Evolutionary conservation across 53 echinoderm and acorn worm genomes (phyloP), one percentile per base, ranked within the genome.

Genomic region (Crossaster papposus): DNA sequence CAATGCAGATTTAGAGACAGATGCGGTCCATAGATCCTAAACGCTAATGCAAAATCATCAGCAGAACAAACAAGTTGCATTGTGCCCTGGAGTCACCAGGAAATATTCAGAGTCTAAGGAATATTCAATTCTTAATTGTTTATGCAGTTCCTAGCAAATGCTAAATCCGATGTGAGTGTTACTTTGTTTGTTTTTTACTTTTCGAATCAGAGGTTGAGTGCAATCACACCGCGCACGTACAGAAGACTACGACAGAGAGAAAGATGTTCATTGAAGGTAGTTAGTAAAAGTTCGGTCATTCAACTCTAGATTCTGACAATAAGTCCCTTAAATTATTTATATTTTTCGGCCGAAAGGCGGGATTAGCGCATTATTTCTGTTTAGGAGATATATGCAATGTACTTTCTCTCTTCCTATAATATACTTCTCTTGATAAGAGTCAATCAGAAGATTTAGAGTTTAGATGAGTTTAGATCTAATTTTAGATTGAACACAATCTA

Each of bases 211-310:
- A 86, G 90, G 29, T 37, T 93, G 28, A 78, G 86, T 20, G 63
- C 78, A 64, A 65, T 93, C 51, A 93, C 93, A 24, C 93, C 93
- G 26, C 64, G 38, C 15, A 90, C 93, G 9, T 87, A 87, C 37
- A 37, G 77, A 30, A 54, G 87, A 77, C 77, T 75, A 15, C 75
- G 87, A 51, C 81, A 65, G 54, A 80, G 80, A 68, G 79, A 79
- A 24, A 13, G 63, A 38, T 37, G 79, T 23, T n/a, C 13, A 4
- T 38, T 68, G 89, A 50, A 50, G 35, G 31, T 26, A 68, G 28
- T 62, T 13, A 18, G 17, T n/a, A n/a, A 24, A 10, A 44, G 29
- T 80, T 34, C 30, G 34, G 38, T 55, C 80, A 20, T 44, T 44
- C 44, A 44, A 44, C 44, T 9, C 44, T 7, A 9, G 44, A 44